phyloP scores from a whole-genome alignment of 2,888 invertebrate genomes.

The Gandaritis pyraliata region DNA sequence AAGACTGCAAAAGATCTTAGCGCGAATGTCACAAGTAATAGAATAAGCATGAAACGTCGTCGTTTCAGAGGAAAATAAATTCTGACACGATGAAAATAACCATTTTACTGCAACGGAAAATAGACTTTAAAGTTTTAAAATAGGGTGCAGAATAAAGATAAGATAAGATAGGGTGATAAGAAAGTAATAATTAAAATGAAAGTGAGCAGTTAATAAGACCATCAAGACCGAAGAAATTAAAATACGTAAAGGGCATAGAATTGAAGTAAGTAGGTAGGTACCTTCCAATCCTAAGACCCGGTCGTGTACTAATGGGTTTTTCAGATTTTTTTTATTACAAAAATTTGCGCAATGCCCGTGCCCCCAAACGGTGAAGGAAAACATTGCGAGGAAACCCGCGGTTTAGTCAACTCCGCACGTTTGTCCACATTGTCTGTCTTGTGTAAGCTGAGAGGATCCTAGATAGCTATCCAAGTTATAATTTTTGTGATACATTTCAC shows the following conservation, averaged over 20 bases:
- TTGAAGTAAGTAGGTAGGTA: no score
- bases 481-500: no score
- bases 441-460: no score
- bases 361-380: no score
- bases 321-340: no score
- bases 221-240: neutral
- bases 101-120: neutral
- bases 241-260: neutral
- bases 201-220: neutral
- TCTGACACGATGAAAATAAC: constrained; percentile 4
- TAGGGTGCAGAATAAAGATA: constrained; percentile 7
- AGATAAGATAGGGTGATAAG: neutral
- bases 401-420: no score
- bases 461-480: no score
- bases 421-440: no score
- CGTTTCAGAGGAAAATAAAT: constrained; percentile 14
- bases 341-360: no score
- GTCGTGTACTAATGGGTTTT: no score
- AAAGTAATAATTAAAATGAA: neutral
- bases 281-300: no score
- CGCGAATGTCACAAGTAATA: constrained; percentile 38
- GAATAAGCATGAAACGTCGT: constrained; percentile 39
- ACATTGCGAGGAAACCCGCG: no score
- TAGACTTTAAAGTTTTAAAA: neutral
- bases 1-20: constrained; percentile 15